Conservation (phyloP, 2,888 invertebrate genomes). For the Ceratothoa steindachneri region DNA sequence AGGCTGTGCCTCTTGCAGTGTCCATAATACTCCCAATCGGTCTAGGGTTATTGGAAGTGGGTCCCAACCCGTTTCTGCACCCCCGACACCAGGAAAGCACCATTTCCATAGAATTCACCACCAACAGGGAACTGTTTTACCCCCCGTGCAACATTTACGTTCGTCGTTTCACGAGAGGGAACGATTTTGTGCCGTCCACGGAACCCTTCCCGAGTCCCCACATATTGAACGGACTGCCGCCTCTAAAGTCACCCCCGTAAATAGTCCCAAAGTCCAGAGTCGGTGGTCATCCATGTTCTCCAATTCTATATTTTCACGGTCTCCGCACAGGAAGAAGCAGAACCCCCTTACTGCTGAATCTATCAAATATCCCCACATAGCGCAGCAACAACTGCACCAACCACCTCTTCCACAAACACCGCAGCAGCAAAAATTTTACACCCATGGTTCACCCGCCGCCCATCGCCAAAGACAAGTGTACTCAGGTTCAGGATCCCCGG, state of each 20-base stretch:
- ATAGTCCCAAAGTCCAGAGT: slow-evolving; percentile 37
- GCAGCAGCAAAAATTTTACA: not conserved
- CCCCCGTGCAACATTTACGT: slow-evolving; percentile 29
- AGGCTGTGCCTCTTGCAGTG: slow-evolving; percentile 14
- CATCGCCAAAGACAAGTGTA: slow-evolving; percentile 23
- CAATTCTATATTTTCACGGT: slow-evolving; percentile 38
- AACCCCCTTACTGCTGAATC: slow-evolving; percentile 20
- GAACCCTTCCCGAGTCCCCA: slow-evolving; percentile 16
- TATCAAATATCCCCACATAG: not conserved
- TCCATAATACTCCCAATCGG: slow-evolving; percentile 42
- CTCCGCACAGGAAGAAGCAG: slow-evolving; percentile 40
- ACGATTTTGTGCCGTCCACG: slow-evolving; percentile 38
- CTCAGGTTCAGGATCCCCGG: slow-evolving; percentile 13
- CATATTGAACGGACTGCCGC: not conserved
- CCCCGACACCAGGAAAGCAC: slow-evolving; percentile 42
- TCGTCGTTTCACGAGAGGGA: slow-evolving; percentile 43
- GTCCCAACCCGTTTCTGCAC: slow-evolving; percentile 40
- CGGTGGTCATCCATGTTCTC: slow-evolving; percentile 43
- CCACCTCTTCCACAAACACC: not conserved
- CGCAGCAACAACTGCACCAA: slow-evolving; percentile 3
- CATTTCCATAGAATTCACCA: slow-evolving; percentile 26
- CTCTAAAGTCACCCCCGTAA: not conserved
- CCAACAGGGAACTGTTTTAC: slow-evolving; percentile 18
- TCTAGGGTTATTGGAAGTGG: slow-evolving; percentile 19
- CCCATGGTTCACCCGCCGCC: not conserved